Evolutionary conservation across 2,113 vertebrate species (phyloP), one percentile per base, ranked within the genome.

Genomic region (Sturnira hondurensis): DNA sequence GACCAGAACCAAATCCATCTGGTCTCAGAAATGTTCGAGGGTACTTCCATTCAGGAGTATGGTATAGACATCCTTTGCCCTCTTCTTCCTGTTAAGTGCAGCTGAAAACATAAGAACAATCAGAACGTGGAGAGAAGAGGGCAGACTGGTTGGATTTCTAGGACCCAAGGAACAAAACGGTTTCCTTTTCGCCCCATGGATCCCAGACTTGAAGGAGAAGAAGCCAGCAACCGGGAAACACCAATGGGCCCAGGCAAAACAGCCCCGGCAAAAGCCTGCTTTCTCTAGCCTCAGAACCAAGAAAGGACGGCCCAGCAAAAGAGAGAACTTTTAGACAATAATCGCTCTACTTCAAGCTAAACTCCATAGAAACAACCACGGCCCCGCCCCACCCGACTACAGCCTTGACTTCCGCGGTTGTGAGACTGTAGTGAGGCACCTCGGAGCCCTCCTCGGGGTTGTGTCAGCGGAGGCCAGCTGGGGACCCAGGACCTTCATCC

Each of bases 1-100:
- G 45, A 14, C 43, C 47, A 31, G n/a, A 84, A 76, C 65, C 71
- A 89, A 54, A 47, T 84, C 41, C 61, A 81, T 56, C 84, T 95
- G 50, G 4, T 92, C 70, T 91, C 83, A 10, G 85, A 88, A 71
- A 16, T 74, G 89, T 36, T 9, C 87, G 76, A n/a, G 38, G 52
- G 22, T 77, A 54, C 3, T 70, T 93, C 17, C 10, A 58, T 16
- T 87, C 16, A n/a, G 52, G 36, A 94, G 94, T 11, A n/a, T 76
- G 14, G 19, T 36, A 2, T 47, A 58, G 20, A 56, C 19, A 2
- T 73, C n/a, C 24, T 83, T 74, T 82, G 0, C 13, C 20, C 33
- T 73, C 5, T 68, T 43, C 22, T 2, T 82, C 33, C 36, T 80
- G 68, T 14, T 80, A 11, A 61, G 17, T 10, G 50, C 43, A 73